Evolutionary conservation across 64 coral and sea anemone genomes (phyloP).

Genomic region (Montipora cactus): DNA sequence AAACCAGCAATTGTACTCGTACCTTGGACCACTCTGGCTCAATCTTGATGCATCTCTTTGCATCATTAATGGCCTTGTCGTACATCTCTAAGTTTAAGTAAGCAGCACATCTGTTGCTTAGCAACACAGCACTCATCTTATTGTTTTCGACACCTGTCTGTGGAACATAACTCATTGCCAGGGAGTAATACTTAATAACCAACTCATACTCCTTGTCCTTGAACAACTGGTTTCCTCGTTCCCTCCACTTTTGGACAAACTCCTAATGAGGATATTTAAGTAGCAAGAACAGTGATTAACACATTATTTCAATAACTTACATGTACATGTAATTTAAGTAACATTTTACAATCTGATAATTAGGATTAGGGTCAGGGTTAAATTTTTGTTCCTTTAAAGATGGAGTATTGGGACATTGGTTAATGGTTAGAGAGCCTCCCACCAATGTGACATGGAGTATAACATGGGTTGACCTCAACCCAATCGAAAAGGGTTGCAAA

Average conservation of each 20-base stretch:
- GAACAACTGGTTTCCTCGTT: conserved; percentile 45
- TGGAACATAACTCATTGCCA: conserved; percentile 61
- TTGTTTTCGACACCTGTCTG: background rate
- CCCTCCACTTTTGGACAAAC: conserved; percentile 30
- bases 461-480: too few species aligned
- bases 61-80: conserved; percentile 54
- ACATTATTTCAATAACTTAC: too few species aligned
- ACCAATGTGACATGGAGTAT: too few species aligned
- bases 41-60: conserved; percentile 42
- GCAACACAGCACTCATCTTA: conserved; percentile 25
- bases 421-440: too few species aligned
- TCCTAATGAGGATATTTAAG: background rate
- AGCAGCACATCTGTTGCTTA: conserved; percentile 56
- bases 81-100: conserved; percentile 57
- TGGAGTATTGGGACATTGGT: too few species aligned
- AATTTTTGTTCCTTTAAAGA: too few species aligned
- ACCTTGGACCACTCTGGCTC: conserved; percentile 73
- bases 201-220: conserved; percentile 40
- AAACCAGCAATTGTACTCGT: background rate
- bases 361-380: too few species aligned
- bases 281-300: too few species aligned
- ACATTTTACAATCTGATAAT: too few species aligned
- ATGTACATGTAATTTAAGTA: background rate
- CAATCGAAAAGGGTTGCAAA: too few species aligned
- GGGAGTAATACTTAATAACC: conserved; percentile 33